phyloP scores from a whole-genome alignment of 2,888 invertebrate species.

The Luffia ferchaultella region DNA sequence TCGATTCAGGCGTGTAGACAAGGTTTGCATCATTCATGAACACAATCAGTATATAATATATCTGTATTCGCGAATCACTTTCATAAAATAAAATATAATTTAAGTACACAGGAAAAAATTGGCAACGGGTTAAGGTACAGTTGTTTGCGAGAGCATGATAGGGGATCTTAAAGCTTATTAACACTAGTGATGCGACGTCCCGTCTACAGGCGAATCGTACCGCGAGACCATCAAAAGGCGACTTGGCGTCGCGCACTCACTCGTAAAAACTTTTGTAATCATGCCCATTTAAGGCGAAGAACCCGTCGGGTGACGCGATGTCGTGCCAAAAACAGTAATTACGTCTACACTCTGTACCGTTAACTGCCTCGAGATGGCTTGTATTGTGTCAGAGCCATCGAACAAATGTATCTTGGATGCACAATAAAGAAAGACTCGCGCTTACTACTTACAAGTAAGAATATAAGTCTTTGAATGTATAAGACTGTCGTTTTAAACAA shows the following conservation, averaged over 20 bases:
- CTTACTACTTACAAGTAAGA: too few species aligned
- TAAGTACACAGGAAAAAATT: too few species aligned
- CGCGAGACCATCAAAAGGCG: not conserved
- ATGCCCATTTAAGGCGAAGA: slow-evolving; percentile 54
- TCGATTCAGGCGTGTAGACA: too few species aligned
- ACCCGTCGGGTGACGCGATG: slow-evolving; percentile 50
- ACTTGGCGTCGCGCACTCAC: slow-evolving; percentile 23
- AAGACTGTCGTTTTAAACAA: too few species aligned
- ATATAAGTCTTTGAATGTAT: too few species aligned
- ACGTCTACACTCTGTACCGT: slow-evolving; percentile 11
- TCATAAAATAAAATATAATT: too few species aligned
- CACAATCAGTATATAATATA: too few species aligned
- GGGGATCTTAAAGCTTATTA: not conserved
- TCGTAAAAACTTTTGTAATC: slow-evolving; percentile 65
- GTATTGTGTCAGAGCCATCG: too few species aligned
- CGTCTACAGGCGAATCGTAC: not conserved
- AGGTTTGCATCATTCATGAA: too few species aligned
- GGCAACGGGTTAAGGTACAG: not conserved
- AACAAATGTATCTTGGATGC: too few species aligned
- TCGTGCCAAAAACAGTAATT: slow-evolving; percentile 59
- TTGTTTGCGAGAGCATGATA: not conserved
- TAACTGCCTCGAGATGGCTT: not conserved
- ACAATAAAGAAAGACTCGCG: too few species aligned
- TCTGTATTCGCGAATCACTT: too few species aligned
- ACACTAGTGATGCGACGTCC: not conserved